A percentile compares a stretch with the other conserved stretches of the same genome.
Conservation (phyloP, 2,888 invertebrate species). For the Congeria kusceri region DNA sequence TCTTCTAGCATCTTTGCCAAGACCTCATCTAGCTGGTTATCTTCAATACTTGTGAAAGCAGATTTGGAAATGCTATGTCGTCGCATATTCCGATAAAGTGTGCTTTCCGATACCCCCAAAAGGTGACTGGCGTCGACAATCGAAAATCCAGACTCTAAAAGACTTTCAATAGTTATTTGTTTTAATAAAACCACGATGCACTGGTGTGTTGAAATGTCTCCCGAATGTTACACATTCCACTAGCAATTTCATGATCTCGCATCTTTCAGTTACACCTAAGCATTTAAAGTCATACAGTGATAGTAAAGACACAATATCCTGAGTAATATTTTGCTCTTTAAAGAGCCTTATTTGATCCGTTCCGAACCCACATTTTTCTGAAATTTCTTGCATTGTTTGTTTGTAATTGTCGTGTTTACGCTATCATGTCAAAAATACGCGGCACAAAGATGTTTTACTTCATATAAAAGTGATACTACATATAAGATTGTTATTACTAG, state of each 20-base stretch:
- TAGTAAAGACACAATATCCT: neutral
- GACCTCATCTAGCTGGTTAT: slow-evolving; percentile 1
- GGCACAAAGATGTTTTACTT: no score
- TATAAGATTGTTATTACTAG: no score
- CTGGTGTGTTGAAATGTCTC: neutral
- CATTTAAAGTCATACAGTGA: slow-evolving; percentile 8
- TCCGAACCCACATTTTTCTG: neutral
- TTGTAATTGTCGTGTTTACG: no score
- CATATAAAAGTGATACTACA: no score
- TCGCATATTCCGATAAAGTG: slow-evolving; percentile 11
- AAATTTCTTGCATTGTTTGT: neutral
- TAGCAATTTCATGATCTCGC: slow-evolving; percentile 1
- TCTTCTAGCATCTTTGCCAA: slow-evolving; percentile 8
- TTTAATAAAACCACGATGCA: slow-evolving; percentile 1
- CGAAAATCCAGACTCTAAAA: neutral
- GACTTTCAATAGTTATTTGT: slow-evolving; percentile 7
- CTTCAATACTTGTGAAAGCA: slow-evolving; percentile 9
- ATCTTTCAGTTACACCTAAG: slow-evolving; percentile 9
- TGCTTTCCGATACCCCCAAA: slow-evolving; percentile 7
- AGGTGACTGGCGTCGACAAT: neutral
- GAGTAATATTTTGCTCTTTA: slow-evolving; percentile 4
- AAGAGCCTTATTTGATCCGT: slow-evolving; percentile 6
- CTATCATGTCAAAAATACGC: no score
- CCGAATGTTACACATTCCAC: slow-evolving; percentile 3
- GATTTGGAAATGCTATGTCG: slow-evolving; percentile 2